Percentiles rank a stretch among this genome's conserved stretches.
phyloP scores from a whole-genome alignment of 2,797 vertebrate species.

The Scleropages formosus region DNA sequence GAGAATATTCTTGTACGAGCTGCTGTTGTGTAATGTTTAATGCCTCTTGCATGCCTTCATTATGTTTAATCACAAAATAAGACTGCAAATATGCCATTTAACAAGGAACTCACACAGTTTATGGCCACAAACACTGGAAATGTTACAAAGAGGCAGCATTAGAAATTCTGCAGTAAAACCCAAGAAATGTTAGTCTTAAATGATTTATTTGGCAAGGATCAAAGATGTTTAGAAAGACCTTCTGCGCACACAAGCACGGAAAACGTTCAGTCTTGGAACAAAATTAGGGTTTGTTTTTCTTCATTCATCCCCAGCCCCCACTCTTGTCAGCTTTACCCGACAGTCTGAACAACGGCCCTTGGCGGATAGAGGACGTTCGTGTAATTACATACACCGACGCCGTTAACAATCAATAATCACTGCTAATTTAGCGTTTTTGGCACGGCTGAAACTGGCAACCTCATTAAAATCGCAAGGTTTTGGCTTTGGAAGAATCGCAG shows the following conservation, averaged over 20 bases:
- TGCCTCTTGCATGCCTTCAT: neutral
- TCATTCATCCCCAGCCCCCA: neutral
- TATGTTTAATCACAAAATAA: neutral
- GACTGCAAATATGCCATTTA: too few relatives aligned
- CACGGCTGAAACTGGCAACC: constrained; percentile 1
- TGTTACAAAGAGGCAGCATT: neutral
- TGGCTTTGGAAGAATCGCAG: constrained; percentile 9
- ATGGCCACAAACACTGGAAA: neutral
- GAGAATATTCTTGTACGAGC: too few relatives aligned
- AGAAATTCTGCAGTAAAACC: neutral
- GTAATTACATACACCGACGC: constrained; percentile 25
- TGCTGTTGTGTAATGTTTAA: too few relatives aligned
- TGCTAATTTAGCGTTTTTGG: constrained; percentile 32
- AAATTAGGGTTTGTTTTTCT: neutral
- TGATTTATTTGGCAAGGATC: neutral
- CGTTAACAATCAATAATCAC: constrained; percentile 36
- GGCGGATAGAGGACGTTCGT: neutral
- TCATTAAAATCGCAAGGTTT: constrained; percentile 22
- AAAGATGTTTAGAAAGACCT: neutral
- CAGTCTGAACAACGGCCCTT: constrained; percentile 2
- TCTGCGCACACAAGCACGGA: neutral
- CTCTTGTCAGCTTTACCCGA: neutral
- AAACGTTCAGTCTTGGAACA: constrained; percentile 8
- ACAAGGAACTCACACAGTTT: too few relatives aligned
- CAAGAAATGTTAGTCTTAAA: neutral